Evolutionary conservation across 2,797 vertebrate species (phyloP).

Genomic region (Phoebastria nigripes): DNA sequence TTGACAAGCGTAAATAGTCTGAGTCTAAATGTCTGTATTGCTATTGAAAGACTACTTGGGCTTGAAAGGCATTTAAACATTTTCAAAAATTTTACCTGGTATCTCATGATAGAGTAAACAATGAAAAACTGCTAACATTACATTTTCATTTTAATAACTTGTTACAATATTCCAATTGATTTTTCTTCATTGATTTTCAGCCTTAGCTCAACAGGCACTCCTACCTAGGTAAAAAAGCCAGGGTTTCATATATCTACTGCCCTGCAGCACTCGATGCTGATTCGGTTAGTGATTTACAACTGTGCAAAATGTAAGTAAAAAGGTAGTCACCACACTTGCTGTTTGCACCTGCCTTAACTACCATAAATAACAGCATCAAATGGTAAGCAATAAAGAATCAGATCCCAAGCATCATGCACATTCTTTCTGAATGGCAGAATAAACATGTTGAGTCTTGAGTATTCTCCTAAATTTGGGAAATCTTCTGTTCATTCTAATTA

Average conservation of each 20-base stretch:
- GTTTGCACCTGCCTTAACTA: not conserved
- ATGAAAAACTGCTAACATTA: not conserved
- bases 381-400: not conserved
- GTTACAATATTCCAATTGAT: not conserved
- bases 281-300: not conserved
- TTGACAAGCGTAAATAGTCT: not conserved
- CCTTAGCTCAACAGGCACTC: not conserved
- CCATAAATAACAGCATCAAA: not conserved
- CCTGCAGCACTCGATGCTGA: accelerated
- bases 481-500: not conserved
- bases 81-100: not conserved
- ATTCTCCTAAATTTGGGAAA: not conserved
- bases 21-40: not conserved
- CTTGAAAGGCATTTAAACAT: not conserved
- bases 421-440: not conserved
- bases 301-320: not conserved
- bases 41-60: not conserved
- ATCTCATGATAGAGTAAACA: not conserved
- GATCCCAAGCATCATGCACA: not conserved
- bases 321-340: not conserved
- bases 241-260: not conserved
- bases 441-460: not conserved
- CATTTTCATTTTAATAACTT: not conserved
- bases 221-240: not conserved
- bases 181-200: not conserved